Base-by-base conservation (phyloP, 2,888 invertebrate genomes). In the Calephelis perditalis region DNA sequence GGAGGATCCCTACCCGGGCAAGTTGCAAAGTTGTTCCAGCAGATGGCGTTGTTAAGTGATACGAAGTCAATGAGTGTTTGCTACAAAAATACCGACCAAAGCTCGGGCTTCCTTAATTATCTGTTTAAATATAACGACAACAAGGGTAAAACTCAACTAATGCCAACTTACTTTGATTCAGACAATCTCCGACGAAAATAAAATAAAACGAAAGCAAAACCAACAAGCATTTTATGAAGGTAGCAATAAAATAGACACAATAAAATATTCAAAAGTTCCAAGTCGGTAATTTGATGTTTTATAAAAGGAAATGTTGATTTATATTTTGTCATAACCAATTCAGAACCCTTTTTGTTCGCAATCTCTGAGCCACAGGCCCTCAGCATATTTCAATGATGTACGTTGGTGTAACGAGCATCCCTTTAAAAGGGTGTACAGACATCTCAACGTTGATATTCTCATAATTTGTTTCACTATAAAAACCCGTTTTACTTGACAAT, bases 301-400 rank as follows among this genome's bases (percentile, higher is more conserved):
- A 52, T 36, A 52, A 64, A 64, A 66, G 63, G 62, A 59, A 65
- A 63, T 63, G 66, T 68, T 68, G 66, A 70, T 71, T 40, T 40
- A 69, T 70, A 69, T 70, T 70, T 70, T 71, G 71, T 68, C 70
- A 67, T 67, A 68, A 67, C 66, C 67, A 65, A 64, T 65, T 67
- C 65, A 64, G 67, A 70, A 68, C 70, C 67, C 66, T 71, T 72
- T 71, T 70, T 72, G 71, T 68, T 70, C 67, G 59, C 67, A 68
- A 67, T 68, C 68, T 70, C 68, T 65, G 67, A 71, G 64, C 68
- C 69, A 63, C 65, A 68, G 67, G 66, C 71, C 70, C 71, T 70
- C 68, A 68, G 71, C 74, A 76, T 74, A 78, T 79, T 79, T 77
- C 74, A 76, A 75, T 76, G 77, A 70, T 72, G 68, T 73, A 76